phyloP scores from a whole-genome alignment of 2,797 vertebrate genomes.

The Carapus acus region DNA sequence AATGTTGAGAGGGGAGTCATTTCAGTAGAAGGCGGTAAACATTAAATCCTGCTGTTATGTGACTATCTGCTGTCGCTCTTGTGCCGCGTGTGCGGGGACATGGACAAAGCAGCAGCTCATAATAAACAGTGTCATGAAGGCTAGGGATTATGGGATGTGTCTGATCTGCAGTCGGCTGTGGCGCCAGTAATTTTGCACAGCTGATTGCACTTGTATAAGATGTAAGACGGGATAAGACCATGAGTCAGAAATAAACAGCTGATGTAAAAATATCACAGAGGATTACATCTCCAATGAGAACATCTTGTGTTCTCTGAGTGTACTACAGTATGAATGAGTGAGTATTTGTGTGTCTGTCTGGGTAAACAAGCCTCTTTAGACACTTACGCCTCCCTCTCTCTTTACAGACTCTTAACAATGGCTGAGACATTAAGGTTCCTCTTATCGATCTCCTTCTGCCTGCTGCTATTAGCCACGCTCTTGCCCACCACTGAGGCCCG shows the following conservation, averaged over 20 bases:
- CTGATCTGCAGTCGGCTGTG: constrained; percentile 33
- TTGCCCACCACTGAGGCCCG: constrained; percentile 59
- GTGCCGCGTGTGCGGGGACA: background rate
- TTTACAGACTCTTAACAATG: constrained; percentile 46
- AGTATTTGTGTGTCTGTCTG: constrained; percentile 10
- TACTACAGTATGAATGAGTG: too few relatives aligned
- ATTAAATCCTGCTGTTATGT: background rate
- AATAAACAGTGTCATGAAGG: constrained; percentile 10
- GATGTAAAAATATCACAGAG: constrained; percentile 40
- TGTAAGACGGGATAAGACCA: constrained; percentile 51
- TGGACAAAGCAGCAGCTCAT: constrained; percentile 14
- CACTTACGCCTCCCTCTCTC: constrained; percentile 18
- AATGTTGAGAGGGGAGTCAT: too few relatives aligned
- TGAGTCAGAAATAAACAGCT: constrained; percentile 35
- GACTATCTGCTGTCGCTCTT: background rate
- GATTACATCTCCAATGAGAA: constrained; percentile 30
- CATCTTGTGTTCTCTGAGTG: too few relatives aligned
- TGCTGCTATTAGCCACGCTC: constrained; percentile 61
- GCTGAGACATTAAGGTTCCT: constrained; percentile 21
- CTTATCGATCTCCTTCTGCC: constrained; percentile 40
- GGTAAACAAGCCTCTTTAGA: too few relatives aligned
- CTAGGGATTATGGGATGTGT: constrained; percentile 36
- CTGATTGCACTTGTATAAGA: constrained; percentile 39
- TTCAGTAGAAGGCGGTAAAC: too few relatives aligned
- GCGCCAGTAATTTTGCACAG: background rate